A percentile compares a stretch with the other conserved stretches of the same genome.
Conservation (phyloP, 2,113 vertebrate genomes). For the Myocastor coypus region DNA sequence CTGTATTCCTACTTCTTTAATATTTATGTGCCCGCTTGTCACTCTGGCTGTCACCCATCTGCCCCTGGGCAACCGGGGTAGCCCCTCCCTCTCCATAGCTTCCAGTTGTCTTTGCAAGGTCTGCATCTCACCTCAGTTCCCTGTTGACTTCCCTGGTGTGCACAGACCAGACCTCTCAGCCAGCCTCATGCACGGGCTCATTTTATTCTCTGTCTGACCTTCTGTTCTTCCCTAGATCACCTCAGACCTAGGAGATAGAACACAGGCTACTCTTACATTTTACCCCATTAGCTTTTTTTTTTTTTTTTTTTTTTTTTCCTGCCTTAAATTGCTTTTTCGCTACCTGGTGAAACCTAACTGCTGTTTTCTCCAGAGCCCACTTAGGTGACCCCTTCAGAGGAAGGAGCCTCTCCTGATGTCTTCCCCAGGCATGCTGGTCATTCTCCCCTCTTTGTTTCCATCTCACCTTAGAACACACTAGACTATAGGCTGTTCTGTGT, state of each 20-base stretch:
- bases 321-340: not conserved
- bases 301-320: not conserved
- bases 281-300: not conserved
- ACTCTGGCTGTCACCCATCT: too few species aligned
- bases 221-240: not conserved
- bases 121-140: not conserved
- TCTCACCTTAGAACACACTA: not conserved
- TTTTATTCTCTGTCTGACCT: not conserved
- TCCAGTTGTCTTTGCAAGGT: not conserved
- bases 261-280: not conserved
- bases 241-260: not conserved
- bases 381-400: not conserved
- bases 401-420: not conserved
- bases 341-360: not conserved
- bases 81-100: not conserved
- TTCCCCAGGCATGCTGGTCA: not conserved
- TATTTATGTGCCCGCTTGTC: not conserved
- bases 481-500: accelerated
- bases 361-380: not conserved
- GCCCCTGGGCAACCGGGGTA: not conserved
- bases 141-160: not conserved
- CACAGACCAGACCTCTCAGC: not conserved
- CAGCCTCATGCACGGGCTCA: not conserved
- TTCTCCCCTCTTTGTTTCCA: not conserved
- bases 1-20: not conserved